Percentiles rank a stretch among this genome's conserved stretches.
Evolutionary conservation across 2,888 invertebrate genomes (phyloP).

Genomic region (Brenthis ino): DNA sequence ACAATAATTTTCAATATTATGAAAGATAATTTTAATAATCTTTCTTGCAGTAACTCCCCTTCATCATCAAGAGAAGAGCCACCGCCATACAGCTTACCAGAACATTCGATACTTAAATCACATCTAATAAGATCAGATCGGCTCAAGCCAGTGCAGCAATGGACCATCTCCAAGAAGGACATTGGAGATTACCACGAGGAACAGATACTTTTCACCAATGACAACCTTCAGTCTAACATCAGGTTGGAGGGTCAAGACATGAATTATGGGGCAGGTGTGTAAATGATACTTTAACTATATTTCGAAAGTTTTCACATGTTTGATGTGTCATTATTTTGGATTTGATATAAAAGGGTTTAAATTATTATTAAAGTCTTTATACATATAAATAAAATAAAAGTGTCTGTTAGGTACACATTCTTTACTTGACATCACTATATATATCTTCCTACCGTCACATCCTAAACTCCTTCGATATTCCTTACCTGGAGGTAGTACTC

Average conservation of each 20-base stretch:
- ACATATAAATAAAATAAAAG: no score
- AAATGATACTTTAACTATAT: neutral
- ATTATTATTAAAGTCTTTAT: no score
- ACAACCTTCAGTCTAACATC: constrained; percentile 61
- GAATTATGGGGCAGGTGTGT: constrained; percentile 71
- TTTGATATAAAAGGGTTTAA: no score
- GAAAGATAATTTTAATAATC: constrained; percentile 4
- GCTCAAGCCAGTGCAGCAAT: constrained; percentile 66
- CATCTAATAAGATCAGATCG: constrained; percentile 64
- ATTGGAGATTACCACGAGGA: constrained; percentile 72
- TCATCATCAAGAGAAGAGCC: constrained; percentile 63
- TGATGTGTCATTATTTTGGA: no score
- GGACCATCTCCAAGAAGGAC: constrained; percentile 78
- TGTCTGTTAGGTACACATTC: no score
- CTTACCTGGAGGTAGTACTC: no score
- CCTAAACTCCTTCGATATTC: no score
- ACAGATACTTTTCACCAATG: constrained; percentile 76
- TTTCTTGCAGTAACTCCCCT: constrained; percentile 55
- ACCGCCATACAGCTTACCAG: constrained; percentile 67
- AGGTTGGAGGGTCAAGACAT: constrained; percentile 64
- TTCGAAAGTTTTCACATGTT: no score
- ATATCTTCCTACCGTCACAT: no score
- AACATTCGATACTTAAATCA: constrained; percentile 75
- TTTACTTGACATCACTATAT: no score
- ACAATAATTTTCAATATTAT: neutral